phyloP scores from a whole-genome alignment of 2,797 vertebrate species.

The Lemur catta region DNA sequence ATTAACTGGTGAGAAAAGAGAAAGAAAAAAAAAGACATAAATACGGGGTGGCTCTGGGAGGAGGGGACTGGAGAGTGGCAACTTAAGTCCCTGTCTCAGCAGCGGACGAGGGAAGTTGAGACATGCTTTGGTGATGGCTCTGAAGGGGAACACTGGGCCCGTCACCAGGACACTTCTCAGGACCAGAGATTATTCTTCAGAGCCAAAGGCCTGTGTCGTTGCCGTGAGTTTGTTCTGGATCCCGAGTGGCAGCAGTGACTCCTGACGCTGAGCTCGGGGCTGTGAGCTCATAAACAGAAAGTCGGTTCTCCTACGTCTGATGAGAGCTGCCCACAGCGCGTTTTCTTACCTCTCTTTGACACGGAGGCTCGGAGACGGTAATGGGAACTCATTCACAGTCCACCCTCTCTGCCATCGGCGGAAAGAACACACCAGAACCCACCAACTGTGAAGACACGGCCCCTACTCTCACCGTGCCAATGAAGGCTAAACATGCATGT shows the following conservation, averaged over 20 bases:
- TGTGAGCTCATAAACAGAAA: neutral
- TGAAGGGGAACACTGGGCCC: fast-evolving
- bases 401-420: fast-evolving
- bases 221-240: neutral
- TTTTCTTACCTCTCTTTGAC: neutral
- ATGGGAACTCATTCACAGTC: fast-evolving
- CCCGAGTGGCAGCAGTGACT: neutral
- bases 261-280: neutral
- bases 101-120: neutral
- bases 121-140: neutral
- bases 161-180: neutral
- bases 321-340: fast-evolving
- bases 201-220: neutral
- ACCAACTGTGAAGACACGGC: fast-evolving
- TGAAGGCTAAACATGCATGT: fast-evolving
- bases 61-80: fast-evolving
- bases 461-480: neutral
- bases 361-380: neutral
- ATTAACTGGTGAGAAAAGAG: slow-evolving; percentile 78
- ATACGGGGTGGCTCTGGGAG: neutral
- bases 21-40: neutral
- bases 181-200: neutral
- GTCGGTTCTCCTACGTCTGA: fast-evolving
- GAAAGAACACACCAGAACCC: neutral
- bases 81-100: fast-evolving